Percentiles rank a stretch among this genome's conserved stretches.
phyloP scores from a whole-genome alignment of 1,140 invertebrate species.

The Caenorhabditis tropicalis region DNA sequence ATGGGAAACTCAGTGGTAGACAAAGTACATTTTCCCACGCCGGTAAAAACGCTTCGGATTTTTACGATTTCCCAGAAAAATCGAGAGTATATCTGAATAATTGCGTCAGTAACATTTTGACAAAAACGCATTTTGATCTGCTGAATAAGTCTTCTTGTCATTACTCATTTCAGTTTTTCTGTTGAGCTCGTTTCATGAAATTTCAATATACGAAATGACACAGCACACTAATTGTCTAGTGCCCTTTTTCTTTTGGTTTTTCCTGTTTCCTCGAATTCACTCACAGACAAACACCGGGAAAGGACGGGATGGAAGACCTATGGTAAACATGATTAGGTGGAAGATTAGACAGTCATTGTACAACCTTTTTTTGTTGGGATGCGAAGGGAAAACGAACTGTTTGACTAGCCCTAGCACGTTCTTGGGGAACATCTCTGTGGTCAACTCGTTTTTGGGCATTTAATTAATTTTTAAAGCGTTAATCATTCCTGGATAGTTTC shows the following conservation, averaged over 20 bases:
- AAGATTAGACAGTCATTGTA: background rate
- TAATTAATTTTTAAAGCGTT: too few species aligned
- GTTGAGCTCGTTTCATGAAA: background rate
- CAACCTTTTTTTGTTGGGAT: background rate
- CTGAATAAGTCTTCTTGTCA: background rate
- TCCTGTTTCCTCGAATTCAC: background rate
- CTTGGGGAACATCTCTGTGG: too few species aligned
- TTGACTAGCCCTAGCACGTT: too few species aligned
- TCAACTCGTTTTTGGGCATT: background rate
- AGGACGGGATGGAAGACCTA: background rate
- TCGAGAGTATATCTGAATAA: too few species aligned
- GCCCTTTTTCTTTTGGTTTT: background rate
- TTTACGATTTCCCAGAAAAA: too few species aligned
- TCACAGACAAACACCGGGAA: background rate
- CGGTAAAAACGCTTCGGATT: too few species aligned
- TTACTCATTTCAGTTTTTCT: background rate
- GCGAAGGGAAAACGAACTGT: background rate
- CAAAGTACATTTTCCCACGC: too few species aligned
- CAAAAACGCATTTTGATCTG: background rate
- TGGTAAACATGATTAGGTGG: constrained; percentile 34
- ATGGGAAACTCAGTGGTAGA: too few species aligned
- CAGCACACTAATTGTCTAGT: background rate
- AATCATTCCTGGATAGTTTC: too few species aligned
- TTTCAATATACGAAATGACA: background rate
- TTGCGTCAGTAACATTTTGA: background rate